A percentile compares a stretch with the other conserved stretches of the same genome.
phyloP scores from a whole-genome alignment of 2,797 vertebrate genomes.

The Propithecus deckenii region DNA sequence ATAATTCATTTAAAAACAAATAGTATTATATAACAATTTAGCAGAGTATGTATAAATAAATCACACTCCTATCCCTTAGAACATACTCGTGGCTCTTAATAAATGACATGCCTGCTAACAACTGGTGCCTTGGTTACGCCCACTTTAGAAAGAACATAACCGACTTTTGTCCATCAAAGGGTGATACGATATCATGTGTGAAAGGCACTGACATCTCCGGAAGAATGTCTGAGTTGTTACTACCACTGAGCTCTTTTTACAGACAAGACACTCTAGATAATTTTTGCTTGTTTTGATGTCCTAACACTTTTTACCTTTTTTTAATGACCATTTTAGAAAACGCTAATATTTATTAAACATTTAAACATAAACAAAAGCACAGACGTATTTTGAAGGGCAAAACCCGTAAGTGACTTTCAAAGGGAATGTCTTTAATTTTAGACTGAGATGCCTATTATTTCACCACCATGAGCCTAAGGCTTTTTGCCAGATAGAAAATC shows the following conservation, averaged over 20 bases:
- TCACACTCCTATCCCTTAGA: not conserved
- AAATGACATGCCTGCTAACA: not conserved
- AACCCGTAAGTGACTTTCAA: conserved; percentile 19
- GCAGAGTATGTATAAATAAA: not conserved
- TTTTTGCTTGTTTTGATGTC: not conserved
- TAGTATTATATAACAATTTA: not conserved
- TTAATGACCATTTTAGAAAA: not conserved
- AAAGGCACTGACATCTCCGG: not conserved
- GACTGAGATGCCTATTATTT: not conserved
- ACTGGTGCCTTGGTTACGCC: not conserved
- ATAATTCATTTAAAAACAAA: not conserved
- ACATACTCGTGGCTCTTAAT: not conserved
- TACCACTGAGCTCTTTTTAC: not conserved
- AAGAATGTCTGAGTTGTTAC: not conserved
- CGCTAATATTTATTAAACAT: not conserved
- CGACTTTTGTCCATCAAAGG: not conserved
- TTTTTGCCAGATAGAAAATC: conserved; percentile 31
- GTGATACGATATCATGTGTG: not conserved
- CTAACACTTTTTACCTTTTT: not conserved
- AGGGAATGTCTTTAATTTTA: not conserved
- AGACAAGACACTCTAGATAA: not conserved
- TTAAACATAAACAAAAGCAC: not conserved
- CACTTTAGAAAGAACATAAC: not conserved
- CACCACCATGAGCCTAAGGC: not conserved
- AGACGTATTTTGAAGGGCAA: not conserved